Evolutionary conservation across 2,797 vertebrate genomes (phyloP).

Genomic region (Pangasius larnaudii): DNA sequence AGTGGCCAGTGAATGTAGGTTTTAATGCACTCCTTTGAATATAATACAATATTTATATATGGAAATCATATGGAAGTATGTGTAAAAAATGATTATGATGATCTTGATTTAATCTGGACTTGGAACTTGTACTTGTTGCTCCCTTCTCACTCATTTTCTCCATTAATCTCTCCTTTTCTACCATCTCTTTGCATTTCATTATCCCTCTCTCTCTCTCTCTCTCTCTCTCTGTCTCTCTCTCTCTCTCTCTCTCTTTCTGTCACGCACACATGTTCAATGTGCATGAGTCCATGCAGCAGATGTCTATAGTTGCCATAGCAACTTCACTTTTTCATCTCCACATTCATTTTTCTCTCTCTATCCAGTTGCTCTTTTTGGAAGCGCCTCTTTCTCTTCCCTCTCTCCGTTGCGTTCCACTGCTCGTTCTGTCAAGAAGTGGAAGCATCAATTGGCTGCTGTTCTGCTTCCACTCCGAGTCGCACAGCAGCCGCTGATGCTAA

Average conservation of each 20-base stretch:
- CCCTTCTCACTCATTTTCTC: not conserved
- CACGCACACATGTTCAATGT: slow-evolving; percentile 53
- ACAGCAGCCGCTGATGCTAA: slow-evolving; percentile 12
- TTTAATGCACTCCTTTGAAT: not conserved
- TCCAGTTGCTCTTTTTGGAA: slow-evolving; percentile 46
- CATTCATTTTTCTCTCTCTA: not conserved
- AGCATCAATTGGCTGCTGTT: not conserved
- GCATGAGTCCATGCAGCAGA: slow-evolving; percentile 34
- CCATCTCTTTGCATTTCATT: not conserved
- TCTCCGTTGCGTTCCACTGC: slow-evolving; percentile 33
- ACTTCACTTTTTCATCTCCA: slow-evolving; percentile 45
- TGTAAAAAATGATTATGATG: not conserved
- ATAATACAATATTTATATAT: not conserved
- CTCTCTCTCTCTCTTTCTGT: slow-evolving; percentile 29
- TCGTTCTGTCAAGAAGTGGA: not conserved
- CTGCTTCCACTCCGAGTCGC: not conserved
- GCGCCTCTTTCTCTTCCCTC: not conserved
- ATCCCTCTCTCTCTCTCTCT: not conserved
- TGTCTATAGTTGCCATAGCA: slow-evolving; percentile 56
- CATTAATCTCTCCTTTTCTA: not conserved
- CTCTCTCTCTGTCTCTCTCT: slow-evolving; percentile 7
- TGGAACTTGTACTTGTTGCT: not conserved
- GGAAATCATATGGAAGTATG: not conserved
- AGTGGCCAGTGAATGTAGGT: not conserved
- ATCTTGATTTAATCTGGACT: not conserved